phyloP scores from a whole-genome alignment of 2,888 invertebrate species.

The Podabrus alpinus region DNA sequence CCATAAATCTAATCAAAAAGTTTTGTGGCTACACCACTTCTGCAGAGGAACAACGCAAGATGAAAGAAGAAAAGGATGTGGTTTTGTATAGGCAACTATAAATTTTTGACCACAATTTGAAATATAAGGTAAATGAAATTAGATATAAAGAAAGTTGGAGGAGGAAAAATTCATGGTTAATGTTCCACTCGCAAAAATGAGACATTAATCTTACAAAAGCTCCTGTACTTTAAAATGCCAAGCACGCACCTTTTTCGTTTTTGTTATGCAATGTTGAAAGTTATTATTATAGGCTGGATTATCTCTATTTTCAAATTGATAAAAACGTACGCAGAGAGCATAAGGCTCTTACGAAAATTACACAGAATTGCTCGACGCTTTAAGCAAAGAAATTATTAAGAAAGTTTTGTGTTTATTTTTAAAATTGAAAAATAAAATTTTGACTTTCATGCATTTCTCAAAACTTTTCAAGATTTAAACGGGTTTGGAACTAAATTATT shows the following conservation, averaged over 20 bases:
- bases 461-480: neutral
- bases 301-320: conserved; percentile 24
- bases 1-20: conserved; percentile 27
- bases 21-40: neutral
- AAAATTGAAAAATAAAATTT: conserved; percentile 2
- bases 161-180: conserved; percentile 23
- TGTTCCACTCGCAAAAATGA: conserved; percentile 35
- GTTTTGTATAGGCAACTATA: conserved; percentile 13
- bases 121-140: conserved; percentile 22
- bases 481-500: neutral
- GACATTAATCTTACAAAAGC: conserved; percentile 36
- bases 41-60: neutral
- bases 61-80: neutral
- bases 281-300: conserved; percentile 28
- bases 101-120: conserved; percentile 24
- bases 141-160: conserved; percentile 30
- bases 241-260: conserved; percentile 25
- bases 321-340: conserved; percentile 11
- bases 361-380: conserved; percentile 11
- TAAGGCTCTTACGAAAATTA: conserved; percentile 18
- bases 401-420: conserved; percentile 10
- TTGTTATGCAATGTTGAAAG: conserved; percentile 22
- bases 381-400: neutral
- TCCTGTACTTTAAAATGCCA: conserved; percentile 22
- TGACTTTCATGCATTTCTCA: neutral